These are phyloP conservation scores for Sarcophaga variegata DNA, from an alignment of 2,888 invertebrate species.

Conservation along the genomic window DNA sequence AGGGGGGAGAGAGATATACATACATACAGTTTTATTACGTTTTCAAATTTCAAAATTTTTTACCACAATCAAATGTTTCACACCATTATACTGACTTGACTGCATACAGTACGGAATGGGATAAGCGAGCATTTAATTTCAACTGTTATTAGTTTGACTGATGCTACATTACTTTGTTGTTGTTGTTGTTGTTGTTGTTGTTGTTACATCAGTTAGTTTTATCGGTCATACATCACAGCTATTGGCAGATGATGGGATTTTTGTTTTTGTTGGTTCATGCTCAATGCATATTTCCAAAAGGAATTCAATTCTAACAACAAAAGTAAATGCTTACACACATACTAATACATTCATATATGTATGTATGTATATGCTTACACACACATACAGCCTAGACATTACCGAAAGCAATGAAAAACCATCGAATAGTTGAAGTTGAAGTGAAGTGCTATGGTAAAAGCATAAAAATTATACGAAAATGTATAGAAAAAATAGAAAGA, in stretches of 20 bases:
- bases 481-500: background rate
- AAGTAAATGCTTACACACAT: slow-evolving; percentile 19
- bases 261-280: background rate
- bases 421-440: slow-evolving; percentile 22
- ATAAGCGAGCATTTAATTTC: slow-evolving; percentile 7
- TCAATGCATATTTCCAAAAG: slow-evolving; percentile 42
- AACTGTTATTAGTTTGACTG: slow-evolving; percentile 17
- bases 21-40: background rate
- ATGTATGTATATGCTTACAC: too few species aligned
- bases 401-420: slow-evolving; percentile 1
- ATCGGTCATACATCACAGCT: slow-evolving; percentile 39
- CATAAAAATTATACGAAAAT: background rate
- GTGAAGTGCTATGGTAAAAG: background rate
- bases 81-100: background rate
- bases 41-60: background rate
- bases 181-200: background rate
- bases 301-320: slow-evolving; percentile 1
- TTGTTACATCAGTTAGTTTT: background rate
- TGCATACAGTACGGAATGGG: background rate
- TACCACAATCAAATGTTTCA: slow-evolving; percentile 31
- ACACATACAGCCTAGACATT: background rate
- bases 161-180: background rate
- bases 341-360: too few species aligned
- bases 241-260: slow-evolving; percentile 52
- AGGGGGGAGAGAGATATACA: background rate